Base-by-base conservation (phyloP, 2,113 vertebrate genomes). In the Acrocephalus kingi region DNA sequence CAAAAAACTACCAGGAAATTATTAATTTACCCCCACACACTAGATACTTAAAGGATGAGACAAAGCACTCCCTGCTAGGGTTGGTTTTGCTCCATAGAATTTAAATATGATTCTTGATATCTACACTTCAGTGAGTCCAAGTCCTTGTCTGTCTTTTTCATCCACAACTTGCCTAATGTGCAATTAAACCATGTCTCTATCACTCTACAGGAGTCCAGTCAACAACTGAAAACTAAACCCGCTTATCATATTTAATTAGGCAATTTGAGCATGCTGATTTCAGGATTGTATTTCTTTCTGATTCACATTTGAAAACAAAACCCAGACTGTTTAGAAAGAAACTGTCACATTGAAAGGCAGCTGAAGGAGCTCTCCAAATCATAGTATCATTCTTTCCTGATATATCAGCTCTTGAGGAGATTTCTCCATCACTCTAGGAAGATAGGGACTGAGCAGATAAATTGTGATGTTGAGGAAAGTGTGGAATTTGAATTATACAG, bases 271-370 rank as follows among this genome's bases (percentile, higher is more conserved):
- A 88, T 62, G 63, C 72, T 94, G 85, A 90, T 92, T 97, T 93
- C 72, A 86, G 68, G 94, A 93, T 22, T 86, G 59, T 48, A 94
- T 25, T 48, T 93, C 58, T 87, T 93, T 39, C 48, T 71, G 28
- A 94, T 77, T 77, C 85, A 92, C 79, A 93, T 95, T 90, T 86
- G 59, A 95, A 96, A 96, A 90, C 75, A 92, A 95, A 95, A 24
- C 33, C 16, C 46, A 88, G 72, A 94, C 78, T 77, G 63, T 93
- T 92, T 83, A 93, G 88, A 88, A 90, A 90, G 59, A 82, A 93
- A 79, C 41, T 80, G 63, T 88, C 72, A 92, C 2, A 1, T 4
- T 80, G 72, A 94, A 95, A 3, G 0, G 90, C 54, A 95, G 59
- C 75, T 93, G 51, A 64, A 64, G 23, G 39, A 92, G 67, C 54